phyloP scores from a whole-genome alignment of 2,888 invertebrate species.

The Polydrusus tereticollis region DNA sequence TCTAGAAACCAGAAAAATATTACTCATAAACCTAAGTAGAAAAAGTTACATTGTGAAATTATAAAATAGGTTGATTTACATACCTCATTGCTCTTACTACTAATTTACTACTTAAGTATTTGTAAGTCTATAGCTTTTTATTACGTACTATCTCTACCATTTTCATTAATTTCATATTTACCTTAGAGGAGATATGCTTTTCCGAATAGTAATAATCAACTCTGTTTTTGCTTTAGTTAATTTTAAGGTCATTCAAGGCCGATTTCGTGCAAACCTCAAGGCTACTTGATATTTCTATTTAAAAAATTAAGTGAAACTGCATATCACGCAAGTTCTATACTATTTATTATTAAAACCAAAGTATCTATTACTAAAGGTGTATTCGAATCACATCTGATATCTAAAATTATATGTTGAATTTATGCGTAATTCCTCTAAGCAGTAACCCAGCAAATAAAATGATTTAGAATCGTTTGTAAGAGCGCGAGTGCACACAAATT shows the following conservation, averaged over 20 bases:
- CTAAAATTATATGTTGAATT: conserved; percentile 34
- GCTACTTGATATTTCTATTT: conserved; percentile 34
- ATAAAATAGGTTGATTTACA: too few species aligned
- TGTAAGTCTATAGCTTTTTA: too few species aligned
- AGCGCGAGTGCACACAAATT: conserved; percentile 34
- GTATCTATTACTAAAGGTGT: conserved; percentile 44
- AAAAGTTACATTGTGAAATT: too few species aligned
- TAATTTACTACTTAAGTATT: too few species aligned
- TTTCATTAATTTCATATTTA: not conserved
- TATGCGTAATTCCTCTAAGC: conserved; percentile 35
- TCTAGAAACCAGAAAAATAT: too few species aligned
- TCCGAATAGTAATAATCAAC: not conserved
- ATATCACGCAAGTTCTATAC: conserved; percentile 34
- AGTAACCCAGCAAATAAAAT: conserved; percentile 23
- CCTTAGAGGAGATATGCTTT: conserved; percentile 6
- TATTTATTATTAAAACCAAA: conserved; percentile 44
- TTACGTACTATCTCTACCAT: not conserved
- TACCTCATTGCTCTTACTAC: too few species aligned
- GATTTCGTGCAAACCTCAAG: conserved; percentile 42
- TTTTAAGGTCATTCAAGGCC: conserved; percentile 43
- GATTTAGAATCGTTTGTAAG: conserved; percentile 31
- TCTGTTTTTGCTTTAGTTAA: conserved; percentile 30
- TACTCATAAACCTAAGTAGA: too few species aligned
- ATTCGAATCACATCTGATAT: conserved; percentile 44
- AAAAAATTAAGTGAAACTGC: conserved; percentile 40